Base-by-base conservation (phyloP, 2,888 invertebrate genomes). In the Protophormia terraenovae region DNA sequence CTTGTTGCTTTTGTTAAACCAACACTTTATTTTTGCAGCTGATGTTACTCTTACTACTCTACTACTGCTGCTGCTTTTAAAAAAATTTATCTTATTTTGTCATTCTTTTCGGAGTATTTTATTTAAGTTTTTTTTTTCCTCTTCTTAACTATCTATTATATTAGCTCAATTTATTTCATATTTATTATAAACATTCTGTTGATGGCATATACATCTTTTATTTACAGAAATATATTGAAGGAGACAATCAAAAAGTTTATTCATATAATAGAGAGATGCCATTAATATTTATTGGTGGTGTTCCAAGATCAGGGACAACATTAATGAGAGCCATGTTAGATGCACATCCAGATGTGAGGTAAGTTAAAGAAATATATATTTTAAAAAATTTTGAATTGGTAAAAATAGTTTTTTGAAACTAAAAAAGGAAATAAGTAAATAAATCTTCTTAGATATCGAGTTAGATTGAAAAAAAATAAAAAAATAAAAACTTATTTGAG, bases 311-410 rank as follows among this genome's bases (percentile, higher is more conserved):
- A 69, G 99, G 99, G 75, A 99, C 99, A 58, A 99, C 99, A 86
- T 94, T 99, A 88, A 98, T 98, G 97, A 95, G 99, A 90, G 98
- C 98, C 87, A 98, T 99, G 97, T 94, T 99, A 89, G 99, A 99
- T 93, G 98, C 99, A 86, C 99, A 99, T 94, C 97, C 98, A 16
- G 97, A 97, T 91, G 97, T 99, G 90, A 96, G 98, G 96, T 96
- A 91, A 92, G 92, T 88, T 66, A 29, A n/a, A 16, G 6, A 4
- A 8, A 0, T 5, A 24, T 10, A 24, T 55, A 1, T 0, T 55
- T 22, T 12, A n/a, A n/a, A n/a, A n/a, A n/a, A n/a, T n/a, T n/a
- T n/a, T n/a, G n/a, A n/a, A n/a, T n/a, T n/a, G n/a, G n/a, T n/a
- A n/a, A n/a, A n/a, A n/a, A n/a, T n/a, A n/a, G n/a, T n/a, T n/a